phyloP scores from a whole-genome alignment of 1,140 invertebrate species.

The Leptinotarsa defecta region DNA sequence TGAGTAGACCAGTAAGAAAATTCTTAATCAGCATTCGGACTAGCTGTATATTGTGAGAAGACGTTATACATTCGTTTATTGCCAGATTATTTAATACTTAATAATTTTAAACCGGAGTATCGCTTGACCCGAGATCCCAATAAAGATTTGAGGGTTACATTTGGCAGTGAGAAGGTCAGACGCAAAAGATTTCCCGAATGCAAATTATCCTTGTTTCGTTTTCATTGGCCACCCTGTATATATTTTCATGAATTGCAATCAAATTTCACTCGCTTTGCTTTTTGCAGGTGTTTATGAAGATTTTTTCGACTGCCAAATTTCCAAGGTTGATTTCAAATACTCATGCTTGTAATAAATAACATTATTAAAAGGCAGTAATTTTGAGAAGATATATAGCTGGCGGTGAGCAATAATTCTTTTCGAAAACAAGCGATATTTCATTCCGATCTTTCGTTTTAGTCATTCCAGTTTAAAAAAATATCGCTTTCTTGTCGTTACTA shows the following conservation, averaged over 20 bases:
- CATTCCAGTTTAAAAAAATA: neutral
- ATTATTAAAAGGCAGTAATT: constrained; percentile 11
- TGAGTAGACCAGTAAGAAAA: too few relatives aligned
- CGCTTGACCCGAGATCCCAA: too few relatives aligned
- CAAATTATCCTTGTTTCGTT: too few relatives aligned
- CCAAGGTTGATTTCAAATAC: neutral
- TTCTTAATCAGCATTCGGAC: too few relatives aligned
- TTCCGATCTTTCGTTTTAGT: neutral
- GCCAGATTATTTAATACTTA: too few relatives aligned
- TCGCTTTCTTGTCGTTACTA: neutral
- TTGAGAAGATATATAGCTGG: constrained; percentile 12
- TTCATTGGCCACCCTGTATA: neutral
- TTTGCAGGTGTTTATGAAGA: neutral
- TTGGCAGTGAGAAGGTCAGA: too few relatives aligned
- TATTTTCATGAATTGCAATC: neutral
- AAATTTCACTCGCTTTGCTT: neutral
- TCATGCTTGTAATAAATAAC: constrained; percentile 3
- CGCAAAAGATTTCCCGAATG: too few relatives aligned
- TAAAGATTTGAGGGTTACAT: too few relatives aligned
- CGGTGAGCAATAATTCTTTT: constrained; percentile 13
- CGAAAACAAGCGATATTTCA: constrained; percentile 13
- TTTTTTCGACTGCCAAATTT: constrained; percentile 2
- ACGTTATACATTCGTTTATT: too few relatives aligned
- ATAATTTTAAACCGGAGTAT: too few relatives aligned
- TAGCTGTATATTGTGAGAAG: too few relatives aligned